Conservation (phyloP, 1,140 invertebrate species). For the Bemisia tabaci region DNA sequence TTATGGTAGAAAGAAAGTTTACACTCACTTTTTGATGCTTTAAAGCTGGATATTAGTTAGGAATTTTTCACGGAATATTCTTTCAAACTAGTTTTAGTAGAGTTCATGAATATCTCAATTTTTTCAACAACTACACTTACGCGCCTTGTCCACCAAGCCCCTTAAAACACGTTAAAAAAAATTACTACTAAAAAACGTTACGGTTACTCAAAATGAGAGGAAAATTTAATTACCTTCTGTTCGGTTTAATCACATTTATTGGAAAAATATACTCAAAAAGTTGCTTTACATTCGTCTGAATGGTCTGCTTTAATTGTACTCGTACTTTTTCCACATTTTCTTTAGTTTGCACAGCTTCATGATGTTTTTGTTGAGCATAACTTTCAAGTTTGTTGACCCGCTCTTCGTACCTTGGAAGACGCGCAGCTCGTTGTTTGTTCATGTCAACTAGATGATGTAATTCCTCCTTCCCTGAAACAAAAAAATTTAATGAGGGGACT, state of each 20-base stretch:
- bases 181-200: too few relatives aligned
- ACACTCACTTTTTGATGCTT: too few relatives aligned
- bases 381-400: neutral
- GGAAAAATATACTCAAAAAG: neutral
- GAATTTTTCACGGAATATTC: too few relatives aligned
- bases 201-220: too few relatives aligned
- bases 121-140: too few relatives aligned
- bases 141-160: too few relatives aligned
- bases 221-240: neutral
- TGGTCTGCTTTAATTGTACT: neutral
- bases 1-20: too few relatives aligned
- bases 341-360: neutral
- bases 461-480: neutral
- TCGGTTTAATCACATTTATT: neutral
- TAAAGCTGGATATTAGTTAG: too few relatives aligned
- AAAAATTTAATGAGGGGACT: too few relatives aligned
- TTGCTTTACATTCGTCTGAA: neutral
- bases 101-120: too few relatives aligned
- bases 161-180: too few relatives aligned
- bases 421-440: neutral
- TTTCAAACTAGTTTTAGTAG: too few relatives aligned
- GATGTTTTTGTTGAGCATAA: neutral
- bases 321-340: neutral
- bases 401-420: neutral
- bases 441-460: neutral